Evolutionary conservation across 2,888 invertebrate genomes (phyloP), one percentile per base, ranked within the genome.

Genomic region (Hyposoter didymator): DNA sequence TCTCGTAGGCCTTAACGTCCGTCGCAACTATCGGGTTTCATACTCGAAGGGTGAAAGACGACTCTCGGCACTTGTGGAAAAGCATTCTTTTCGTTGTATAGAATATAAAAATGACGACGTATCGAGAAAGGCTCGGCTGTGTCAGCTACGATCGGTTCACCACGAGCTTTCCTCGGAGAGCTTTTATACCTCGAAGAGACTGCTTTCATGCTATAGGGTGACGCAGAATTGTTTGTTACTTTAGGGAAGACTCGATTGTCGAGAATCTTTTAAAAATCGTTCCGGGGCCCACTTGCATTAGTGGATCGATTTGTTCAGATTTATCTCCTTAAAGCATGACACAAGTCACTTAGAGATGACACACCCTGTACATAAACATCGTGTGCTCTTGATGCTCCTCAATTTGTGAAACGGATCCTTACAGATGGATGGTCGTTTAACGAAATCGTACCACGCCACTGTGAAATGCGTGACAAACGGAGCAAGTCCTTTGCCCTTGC

Each of bases 151-250:
- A 88, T 92, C 79, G 90, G 89, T 95, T 64, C 92, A 92, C 62
- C 70, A 45, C 52, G 92, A 94, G 45, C 86, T 95, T 85, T 94
- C 95, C 0, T 91, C 94, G 45, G 94, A 95, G 88, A 95, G 95
- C 82, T 91, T 96, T 59, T 95, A 95, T 91, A 93, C n/a, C n/a
- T 96, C 93, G 94, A 95, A 86, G 93, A 95, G 88, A 94, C 96
- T 32, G 90, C 94, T 72, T 64, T 74, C 43, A 32, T 35, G 62
- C 45, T 75, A 59, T 28, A 59, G 59, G 59, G 28, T 59, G 59
- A 8, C 59, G 59, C 28, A 59, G 59, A 59, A 59, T 28, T 28
- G 59, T 59, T 59, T 28, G 5, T 59, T 59, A 14, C 14, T 28
- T 28, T 28, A 14, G 28, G 5, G 1, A 28, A 28, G 28, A 28